Conservation (phyloP, 35 echinoderm and acorn worm species). For the Lytechinus variegatus region DNA sequence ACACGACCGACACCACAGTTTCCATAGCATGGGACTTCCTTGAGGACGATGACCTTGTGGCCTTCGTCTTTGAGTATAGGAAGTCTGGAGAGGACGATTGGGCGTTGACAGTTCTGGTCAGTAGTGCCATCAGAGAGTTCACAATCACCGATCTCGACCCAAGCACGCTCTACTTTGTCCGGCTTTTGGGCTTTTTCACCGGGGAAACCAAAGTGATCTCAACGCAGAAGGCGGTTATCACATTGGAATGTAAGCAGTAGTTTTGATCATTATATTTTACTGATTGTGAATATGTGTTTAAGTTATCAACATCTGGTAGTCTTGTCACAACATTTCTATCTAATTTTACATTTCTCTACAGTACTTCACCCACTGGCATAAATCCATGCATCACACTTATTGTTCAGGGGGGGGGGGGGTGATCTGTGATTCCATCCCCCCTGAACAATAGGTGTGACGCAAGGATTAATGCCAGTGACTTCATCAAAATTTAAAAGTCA, state of each 20-base stretch:
- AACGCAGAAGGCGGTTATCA: neutral
- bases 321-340: too few relatives aligned
- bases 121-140: neutral
- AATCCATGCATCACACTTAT: too few relatives aligned
- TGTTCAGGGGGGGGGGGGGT: too few relatives aligned
- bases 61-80: neutral
- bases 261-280: neutral
- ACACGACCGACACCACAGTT: neutral
- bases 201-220: neutral
- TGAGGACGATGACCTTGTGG: neutral
- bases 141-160: neutral
- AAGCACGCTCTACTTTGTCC: slow-evolving; percentile 18
- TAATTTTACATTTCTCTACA: too few relatives aligned
- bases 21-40: neutral
- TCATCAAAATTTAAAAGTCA: too few relatives aligned
- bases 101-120: neutral
- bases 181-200: neutral
- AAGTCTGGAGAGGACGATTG: neutral
- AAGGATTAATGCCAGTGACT: too few relatives aligned
- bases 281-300: neutral
- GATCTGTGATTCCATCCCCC: too few relatives aligned
- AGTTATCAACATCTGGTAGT: too few relatives aligned
- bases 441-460: too few relatives aligned
- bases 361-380: too few relatives aligned
- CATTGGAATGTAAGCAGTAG: slow-evolving; percentile 4